Conservation (phyloP, 2,113 vertebrate species). For the Astur gentilis region DNA sequence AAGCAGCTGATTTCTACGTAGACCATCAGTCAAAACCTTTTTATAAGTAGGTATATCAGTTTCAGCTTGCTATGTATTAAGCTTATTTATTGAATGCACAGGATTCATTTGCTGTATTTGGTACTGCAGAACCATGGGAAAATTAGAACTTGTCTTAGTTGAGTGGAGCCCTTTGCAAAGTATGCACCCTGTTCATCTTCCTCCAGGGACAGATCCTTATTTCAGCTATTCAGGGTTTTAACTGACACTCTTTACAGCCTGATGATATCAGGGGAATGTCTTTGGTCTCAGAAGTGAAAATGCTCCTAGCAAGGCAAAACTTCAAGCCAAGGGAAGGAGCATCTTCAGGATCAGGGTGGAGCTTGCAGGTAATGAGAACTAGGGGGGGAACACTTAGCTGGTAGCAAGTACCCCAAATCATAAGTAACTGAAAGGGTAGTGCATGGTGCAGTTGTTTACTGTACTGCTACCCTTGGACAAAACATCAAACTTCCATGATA, state of each 20-base stretch:
- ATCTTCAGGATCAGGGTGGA: neutral
- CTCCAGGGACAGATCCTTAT: neutral
- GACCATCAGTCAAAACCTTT: conserved; percentile 90
- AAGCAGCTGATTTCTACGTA: conserved; percentile 87
- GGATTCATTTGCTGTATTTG: neutral
- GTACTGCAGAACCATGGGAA: neutral
- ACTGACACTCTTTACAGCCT: neutral
- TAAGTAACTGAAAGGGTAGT: neutral
- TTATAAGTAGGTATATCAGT: conserved; percentile 83
- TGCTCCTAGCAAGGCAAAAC: neutral
- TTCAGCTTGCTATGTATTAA: neutral
- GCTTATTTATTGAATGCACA: neutral
- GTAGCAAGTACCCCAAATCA: neutral
- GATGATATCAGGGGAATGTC: neutral
- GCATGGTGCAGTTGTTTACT: neutral
- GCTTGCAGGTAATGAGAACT: neutral
- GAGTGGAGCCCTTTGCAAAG: neutral
- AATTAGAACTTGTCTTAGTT: neutral
- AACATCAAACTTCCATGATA: neutral
- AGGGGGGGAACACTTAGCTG: neutral
- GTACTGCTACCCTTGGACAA: neutral
- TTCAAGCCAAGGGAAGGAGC: neutral
- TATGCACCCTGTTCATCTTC: neutral
- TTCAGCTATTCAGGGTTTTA: neutral
- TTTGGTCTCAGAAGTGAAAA: conserved; percentile 3